Evolutionary conservation across 2,797 vertebrate genomes (phyloP).

Genomic region (Cephalopachus bancanus): DNA sequence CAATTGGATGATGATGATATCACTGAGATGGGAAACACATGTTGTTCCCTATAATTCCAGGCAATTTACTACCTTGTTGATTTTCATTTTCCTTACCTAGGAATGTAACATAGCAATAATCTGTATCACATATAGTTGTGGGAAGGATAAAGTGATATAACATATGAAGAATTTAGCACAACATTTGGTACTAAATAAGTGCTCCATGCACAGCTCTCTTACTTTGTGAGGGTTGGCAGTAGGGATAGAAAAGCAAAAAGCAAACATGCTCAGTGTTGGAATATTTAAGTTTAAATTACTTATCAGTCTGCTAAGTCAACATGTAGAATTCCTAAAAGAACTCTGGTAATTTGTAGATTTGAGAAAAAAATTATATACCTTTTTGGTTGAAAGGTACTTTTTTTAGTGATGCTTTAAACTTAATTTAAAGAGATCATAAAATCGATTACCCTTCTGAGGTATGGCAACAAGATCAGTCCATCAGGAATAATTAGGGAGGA

Average conservation of each 20-base stretch:
- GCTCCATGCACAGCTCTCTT: not conserved
- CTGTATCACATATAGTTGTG: not conserved
- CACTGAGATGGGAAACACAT: not conserved
- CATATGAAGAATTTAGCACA: not conserved
- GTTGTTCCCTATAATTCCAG: not conserved
- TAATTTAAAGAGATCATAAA: not conserved
- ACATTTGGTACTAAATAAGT: not conserved
- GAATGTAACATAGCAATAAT: not conserved
- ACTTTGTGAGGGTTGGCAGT: not conserved
- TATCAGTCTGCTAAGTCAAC: not conserved
- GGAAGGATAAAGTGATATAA: not conserved
- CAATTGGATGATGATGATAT: not conserved
- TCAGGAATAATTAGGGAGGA: not conserved
- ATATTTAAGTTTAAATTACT: not conserved
- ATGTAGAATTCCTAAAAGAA: not conserved
- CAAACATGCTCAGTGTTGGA: not conserved
- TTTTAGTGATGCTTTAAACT: conserved; percentile 26
- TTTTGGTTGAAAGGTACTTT: not conserved
- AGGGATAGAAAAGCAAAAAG: not conserved
- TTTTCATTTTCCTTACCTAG: not conserved
- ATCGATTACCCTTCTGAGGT: not conserved
- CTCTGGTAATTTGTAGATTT: not conserved
- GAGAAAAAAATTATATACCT: not conserved
- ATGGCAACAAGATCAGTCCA: not conserved
- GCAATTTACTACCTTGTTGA: not conserved